phyloP scores from a whole-genome alignment of 2,113 vertebrate species.

The Mionectes macconnelli region DNA sequence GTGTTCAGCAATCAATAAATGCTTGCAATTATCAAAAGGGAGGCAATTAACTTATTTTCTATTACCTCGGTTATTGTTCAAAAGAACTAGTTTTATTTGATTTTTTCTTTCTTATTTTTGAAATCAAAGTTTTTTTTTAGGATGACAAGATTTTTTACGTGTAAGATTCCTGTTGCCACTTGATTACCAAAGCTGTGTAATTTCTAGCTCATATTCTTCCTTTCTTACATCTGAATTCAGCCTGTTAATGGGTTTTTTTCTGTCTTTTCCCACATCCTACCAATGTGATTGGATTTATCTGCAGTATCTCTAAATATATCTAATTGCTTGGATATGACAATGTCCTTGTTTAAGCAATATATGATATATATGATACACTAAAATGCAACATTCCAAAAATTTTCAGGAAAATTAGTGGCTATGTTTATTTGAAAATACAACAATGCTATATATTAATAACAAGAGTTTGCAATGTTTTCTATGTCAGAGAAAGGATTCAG shows the following conservation, averaged over 20 bases:
- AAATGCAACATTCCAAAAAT: neutral
- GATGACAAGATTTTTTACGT: neutral
- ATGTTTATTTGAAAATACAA: neutral
- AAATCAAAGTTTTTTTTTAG: neutral
- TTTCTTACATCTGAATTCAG: neutral
- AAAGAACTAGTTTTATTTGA: neutral
- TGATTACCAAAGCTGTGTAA: neutral
- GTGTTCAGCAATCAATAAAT: constrained; percentile 23
- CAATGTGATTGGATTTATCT: neutral
- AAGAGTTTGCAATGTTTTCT: neutral
- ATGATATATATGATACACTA: neutral
- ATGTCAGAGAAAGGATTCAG: neutral
- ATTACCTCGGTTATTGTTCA: neutral
- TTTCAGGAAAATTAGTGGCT: neutral
- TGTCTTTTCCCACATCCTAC: neutral
- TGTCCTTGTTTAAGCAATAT: neutral
- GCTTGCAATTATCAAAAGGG: neutral
- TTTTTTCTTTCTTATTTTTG: neutral
- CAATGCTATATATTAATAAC: neutral
- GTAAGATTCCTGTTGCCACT: neutral
- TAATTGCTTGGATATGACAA: neutral
- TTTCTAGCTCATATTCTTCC: neutral
- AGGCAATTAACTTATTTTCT: constrained; percentile 19
- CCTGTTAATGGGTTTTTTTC: neutral
- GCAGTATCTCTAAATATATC: neutral